Conservation (phyloP, 2,113 vertebrate genomes). For the Ursus arctos region DNA sequence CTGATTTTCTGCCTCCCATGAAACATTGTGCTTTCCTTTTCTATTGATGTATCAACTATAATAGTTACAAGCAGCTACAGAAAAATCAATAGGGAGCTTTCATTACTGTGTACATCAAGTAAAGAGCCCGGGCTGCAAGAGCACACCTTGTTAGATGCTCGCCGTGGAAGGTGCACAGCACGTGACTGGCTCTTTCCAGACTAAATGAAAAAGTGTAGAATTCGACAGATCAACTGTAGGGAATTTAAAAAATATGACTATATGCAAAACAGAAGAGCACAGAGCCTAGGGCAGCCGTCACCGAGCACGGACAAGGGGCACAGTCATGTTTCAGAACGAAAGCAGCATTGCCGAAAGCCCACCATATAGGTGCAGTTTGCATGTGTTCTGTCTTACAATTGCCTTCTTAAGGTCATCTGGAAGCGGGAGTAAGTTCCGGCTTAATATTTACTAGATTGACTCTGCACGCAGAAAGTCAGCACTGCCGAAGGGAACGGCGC, state of each 20-base stretch:
- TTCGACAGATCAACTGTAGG: constrained; percentile 61
- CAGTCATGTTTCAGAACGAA: background rate
- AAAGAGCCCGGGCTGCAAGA: constrained; percentile 74
- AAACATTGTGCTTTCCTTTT: constrained; percentile 97
- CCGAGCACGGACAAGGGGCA: accelerated
- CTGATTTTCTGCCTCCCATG: constrained; percentile 94
- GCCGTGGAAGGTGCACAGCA: constrained; percentile 68
- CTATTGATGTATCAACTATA: constrained; percentile 99
- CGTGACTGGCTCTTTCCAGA: constrained; percentile 83
- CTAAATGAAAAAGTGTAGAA: constrained; percentile 77
- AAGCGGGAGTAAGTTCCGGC: background rate
- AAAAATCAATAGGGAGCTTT: constrained; percentile 99
- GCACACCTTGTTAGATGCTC: constrained; percentile 88
- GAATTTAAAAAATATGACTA: constrained; percentile 33
- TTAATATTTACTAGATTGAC: background rate
- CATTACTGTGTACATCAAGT: constrained; percentile 93
- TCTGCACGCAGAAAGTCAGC: background rate
- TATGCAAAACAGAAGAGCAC: constrained; percentile 32
- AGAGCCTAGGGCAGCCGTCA: background rate
- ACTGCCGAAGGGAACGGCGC: background rate
- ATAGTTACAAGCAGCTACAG: constrained; percentile 99
- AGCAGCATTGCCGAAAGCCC: background rate
- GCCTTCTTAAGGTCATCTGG: background rate
- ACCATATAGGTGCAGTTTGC: background rate
- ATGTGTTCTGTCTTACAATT: background rate